These are phyloP conservation scores for Gastrophysa polygoni DNA, from an alignment of 2,888 invertebrate species.

Conservation along the genomic window DNA sequence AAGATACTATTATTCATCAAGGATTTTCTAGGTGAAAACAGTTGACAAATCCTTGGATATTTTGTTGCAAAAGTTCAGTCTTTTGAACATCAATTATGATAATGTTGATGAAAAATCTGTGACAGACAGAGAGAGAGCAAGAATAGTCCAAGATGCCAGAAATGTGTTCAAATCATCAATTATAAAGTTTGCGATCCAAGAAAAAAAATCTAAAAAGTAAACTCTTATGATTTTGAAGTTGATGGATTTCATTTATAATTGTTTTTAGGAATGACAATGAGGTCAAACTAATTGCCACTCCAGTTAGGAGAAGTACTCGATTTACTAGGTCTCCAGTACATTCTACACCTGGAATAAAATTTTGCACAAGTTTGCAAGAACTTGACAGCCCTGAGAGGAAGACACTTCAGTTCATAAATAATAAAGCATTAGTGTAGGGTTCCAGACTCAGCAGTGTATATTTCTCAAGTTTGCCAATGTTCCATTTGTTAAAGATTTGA, in stretches of 20 bases:
- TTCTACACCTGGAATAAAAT: slow-evolving; percentile 44
- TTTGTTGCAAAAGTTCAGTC: slow-evolving; percentile 64
- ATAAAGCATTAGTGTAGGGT: slow-evolving; percentile 38
- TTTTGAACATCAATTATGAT: slow-evolving; percentile 55
- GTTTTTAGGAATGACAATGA: slow-evolving; percentile 14
- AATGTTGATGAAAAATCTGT: not conserved
- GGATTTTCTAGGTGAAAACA: slow-evolving; percentile 57
- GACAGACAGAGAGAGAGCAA: slow-evolving; percentile 33
- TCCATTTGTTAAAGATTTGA: too few relatives aligned
- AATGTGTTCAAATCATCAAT: slow-evolving; percentile 66
- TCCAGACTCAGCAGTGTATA: too few relatives aligned
- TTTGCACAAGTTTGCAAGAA: slow-evolving; percentile 44
- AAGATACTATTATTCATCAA: not conserved
- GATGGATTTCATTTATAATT: too few relatives aligned
- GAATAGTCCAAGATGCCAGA: slow-evolving; percentile 60
- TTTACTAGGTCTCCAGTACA: slow-evolving; percentile 44
- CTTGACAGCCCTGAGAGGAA: slow-evolving; percentile 33
- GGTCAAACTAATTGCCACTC: slow-evolving; percentile 56
- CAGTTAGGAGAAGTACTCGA: slow-evolving; percentile 61
- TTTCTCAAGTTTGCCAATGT: too few relatives aligned
- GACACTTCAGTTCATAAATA: slow-evolving; percentile 38
- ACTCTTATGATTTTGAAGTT: slow-evolving; percentile 9
- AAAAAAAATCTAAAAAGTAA: slow-evolving; percentile 44
- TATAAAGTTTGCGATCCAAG: slow-evolving; percentile 64
- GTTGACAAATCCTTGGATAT: slow-evolving; percentile 64